These are phyloP conservation scores for Unio delphinus DNA, from an alignment of 2,888 invertebrate genomes.

Conservation along the genomic window DNA sequence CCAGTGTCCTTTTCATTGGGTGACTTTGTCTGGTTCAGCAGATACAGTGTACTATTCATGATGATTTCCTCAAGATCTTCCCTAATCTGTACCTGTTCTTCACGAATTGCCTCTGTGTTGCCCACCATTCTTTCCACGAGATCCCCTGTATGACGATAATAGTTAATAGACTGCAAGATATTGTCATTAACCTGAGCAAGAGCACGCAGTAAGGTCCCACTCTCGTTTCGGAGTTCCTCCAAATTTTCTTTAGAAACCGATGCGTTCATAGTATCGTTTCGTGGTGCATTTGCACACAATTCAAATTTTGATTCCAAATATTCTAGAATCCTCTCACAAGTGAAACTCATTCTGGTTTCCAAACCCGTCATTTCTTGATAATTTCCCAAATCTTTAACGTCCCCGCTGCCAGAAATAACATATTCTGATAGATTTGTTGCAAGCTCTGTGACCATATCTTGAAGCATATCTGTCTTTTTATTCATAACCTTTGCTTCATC, in stretches of 20 bases:
- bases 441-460: slow-evolving; percentile 12
- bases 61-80: slow-evolving; percentile 37
- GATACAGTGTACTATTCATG: slow-evolving; percentile 23
- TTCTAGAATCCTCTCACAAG: slow-evolving; percentile 27
- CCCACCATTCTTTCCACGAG: slow-evolving; percentile 51
- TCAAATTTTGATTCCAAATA: slow-evolving; percentile 25
- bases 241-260: slow-evolving; percentile 10
- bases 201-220: slow-evolving; percentile 37
- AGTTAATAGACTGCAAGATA: slow-evolving; percentile 49
- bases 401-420: slow-evolving; percentile 4
- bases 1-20: neutral
- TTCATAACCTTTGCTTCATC: slow-evolving; percentile 9
- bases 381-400: slow-evolving; percentile 2
- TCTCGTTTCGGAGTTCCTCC: slow-evolving; percentile 27
- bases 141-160: slow-evolving; percentile 48
- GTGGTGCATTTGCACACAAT: slow-evolving; percentile 11
- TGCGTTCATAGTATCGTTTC: slow-evolving; percentile 12
- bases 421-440: slow-evolving; percentile 6
- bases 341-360: slow-evolving; percentile 12
- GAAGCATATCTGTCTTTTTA: slow-evolving; percentile 16
- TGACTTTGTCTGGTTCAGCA: slow-evolving; percentile 23
- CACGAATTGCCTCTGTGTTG: slow-evolving; percentile 49
- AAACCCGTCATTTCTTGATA: slow-evolving; percentile 12
- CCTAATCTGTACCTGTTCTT: slow-evolving; percentile 45
- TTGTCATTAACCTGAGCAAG: slow-evolving; percentile 50